Conservation (phyloP, 2,888 invertebrate species). For the Hypomecis punctinalis region DNA sequence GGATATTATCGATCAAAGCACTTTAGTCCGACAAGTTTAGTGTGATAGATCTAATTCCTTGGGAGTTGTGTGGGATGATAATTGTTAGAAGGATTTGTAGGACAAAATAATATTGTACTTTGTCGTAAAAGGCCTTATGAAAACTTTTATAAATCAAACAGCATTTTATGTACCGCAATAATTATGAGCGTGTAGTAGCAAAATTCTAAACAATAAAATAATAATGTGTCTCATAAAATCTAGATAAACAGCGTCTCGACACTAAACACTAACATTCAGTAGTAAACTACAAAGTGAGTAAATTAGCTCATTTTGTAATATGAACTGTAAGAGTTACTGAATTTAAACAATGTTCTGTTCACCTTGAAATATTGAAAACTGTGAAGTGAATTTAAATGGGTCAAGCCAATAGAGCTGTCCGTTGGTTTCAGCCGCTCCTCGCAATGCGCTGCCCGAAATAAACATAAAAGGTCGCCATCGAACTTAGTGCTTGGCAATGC, state of each 20-base stretch:
- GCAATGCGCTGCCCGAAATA: slow-evolving; percentile 72
- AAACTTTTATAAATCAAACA: too few species aligned
- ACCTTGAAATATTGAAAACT: slow-evolving; percentile 48
- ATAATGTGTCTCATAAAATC: slow-evolving; percentile 6
- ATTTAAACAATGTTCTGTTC: slow-evolving; percentile 43
- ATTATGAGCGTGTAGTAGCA: not conserved
- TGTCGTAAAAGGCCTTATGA: too few species aligned
- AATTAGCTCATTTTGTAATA: slow-evolving; percentile 28
- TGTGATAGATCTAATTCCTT: not conserved
- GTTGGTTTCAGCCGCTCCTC: slow-evolving; percentile 57
- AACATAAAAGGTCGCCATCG: slow-evolving; percentile 75
- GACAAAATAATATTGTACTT: too few species aligned
- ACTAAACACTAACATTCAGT: slow-evolving; percentile 4
- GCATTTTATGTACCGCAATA: too few species aligned
- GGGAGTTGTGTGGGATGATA: not conserved
- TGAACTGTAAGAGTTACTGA: slow-evolving; percentile 32
- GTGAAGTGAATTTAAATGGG: slow-evolving; percentile 63
- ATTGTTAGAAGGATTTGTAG: not conserved
- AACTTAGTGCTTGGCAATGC: slow-evolving; percentile 69
- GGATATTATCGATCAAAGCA: slow-evolving; percentile 10
- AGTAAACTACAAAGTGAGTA: slow-evolving; percentile 17
- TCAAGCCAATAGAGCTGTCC: slow-evolving; percentile 66
- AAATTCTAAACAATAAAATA: not conserved
- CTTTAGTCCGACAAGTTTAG: slow-evolving; percentile 7
- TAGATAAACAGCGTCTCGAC: slow-evolving; percentile 5